Evolutionary conservation across 2,113 vertebrate species (phyloP).

Genomic region (Apodemus sylvaticus): DNA sequence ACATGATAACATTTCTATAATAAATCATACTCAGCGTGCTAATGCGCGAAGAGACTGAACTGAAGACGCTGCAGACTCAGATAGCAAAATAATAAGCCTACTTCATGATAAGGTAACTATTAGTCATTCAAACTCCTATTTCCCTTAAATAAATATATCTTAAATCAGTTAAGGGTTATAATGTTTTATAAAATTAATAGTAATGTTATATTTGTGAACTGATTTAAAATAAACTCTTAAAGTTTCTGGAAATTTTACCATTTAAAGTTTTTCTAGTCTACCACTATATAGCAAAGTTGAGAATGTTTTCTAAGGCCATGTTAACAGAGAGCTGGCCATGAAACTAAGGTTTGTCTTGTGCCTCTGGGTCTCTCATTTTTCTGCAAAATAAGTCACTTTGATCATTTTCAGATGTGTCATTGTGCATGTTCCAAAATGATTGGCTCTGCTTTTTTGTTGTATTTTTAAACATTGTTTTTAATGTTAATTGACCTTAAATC

Average conservation of each 20-base stretch:
- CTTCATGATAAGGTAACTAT: conserved; percentile 99
- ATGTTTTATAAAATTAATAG: conserved; percentile 82
- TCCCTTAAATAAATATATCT: conserved; percentile 91
- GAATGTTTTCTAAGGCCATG: conserved; percentile 33
- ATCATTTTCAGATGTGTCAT: conserved; percentile 62
- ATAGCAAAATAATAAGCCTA: conserved; percentile 99
- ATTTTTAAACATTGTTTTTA: neutral
- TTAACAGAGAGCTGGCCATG: conserved; percentile 71
- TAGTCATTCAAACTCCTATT: conserved; percentile 99
- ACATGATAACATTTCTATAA: conserved; percentile 99
- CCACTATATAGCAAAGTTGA: conserved; percentile 68
- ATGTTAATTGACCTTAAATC: conserved; percentile 49
- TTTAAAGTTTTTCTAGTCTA: conserved; percentile 73
- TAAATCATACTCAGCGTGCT: conserved; percentile 99
- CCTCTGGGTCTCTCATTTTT: conserved; percentile 72
- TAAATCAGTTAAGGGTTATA: conserved; percentile 89
- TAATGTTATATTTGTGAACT: conserved; percentile 82
- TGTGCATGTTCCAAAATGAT: conserved; percentile 75
- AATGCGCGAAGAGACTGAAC: conserved; percentile 99
- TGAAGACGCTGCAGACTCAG: conserved; percentile 99
- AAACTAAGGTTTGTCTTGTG: conserved; percentile 66
- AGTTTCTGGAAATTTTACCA: conserved; percentile 65
- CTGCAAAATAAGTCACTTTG: conserved; percentile 26
- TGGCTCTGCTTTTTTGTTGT: conserved; percentile 1
- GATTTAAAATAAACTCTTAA: conserved; percentile 64